Percentiles rank a stretch among this genome's conserved stretches.
Conservation (phyloP, 2,113 vertebrate species). For the Notarius quadriscutis region DNA sequence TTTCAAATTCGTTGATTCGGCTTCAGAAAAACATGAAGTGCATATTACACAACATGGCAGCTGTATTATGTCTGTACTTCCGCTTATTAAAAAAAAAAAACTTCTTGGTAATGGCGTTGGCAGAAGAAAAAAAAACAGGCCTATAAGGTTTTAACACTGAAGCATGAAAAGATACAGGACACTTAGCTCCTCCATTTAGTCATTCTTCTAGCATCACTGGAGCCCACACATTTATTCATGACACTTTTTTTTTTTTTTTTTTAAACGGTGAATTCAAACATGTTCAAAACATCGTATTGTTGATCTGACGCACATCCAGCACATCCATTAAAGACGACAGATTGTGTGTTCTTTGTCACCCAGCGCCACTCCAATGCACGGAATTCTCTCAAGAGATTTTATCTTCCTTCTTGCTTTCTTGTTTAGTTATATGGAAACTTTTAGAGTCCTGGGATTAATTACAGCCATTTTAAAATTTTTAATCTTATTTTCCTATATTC, state of each 20-base stretch:
- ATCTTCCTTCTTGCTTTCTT: conserved; percentile 45
- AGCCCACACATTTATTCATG: neutral
- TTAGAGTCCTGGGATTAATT: conserved; percentile 74
- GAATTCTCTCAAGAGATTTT: conserved; percentile 40
- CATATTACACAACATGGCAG: neutral
- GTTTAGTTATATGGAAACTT: conserved; percentile 67
- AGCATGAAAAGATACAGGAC: neutral
- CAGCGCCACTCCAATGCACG: neutral
- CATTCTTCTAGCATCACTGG: neutral
- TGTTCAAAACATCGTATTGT: neutral
- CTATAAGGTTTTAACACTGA: neutral
- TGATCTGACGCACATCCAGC: neutral
- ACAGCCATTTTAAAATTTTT: conserved; percentile 72
- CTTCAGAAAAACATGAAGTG: neutral
- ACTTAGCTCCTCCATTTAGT: neutral
- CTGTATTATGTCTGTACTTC: neutral
- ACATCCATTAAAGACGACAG: neutral
- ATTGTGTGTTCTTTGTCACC: neutral
- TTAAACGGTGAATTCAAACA: neutral
- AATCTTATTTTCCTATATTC: conserved; percentile 63
- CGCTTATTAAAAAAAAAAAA: neutral
- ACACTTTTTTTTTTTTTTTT: neutral
- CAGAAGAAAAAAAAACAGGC: neutral
- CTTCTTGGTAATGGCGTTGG: neutral
- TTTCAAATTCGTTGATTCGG: neutral